Conservation (phyloP, 1,140 invertebrate genomes). For the Holcopasites calliopsidis region DNA sequence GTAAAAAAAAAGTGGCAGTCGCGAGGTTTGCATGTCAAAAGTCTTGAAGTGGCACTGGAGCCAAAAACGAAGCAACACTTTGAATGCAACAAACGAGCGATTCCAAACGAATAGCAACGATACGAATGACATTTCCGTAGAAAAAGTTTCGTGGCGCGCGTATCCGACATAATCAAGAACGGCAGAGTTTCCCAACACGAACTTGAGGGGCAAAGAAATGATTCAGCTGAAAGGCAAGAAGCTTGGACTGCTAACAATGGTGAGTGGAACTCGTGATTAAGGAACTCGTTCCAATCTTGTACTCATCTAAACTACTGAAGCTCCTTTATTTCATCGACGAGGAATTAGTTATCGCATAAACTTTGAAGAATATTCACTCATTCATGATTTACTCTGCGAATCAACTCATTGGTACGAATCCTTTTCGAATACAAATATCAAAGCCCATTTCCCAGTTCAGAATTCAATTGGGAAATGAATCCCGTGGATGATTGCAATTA, state of each 20-base stretch:
- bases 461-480: background rate
- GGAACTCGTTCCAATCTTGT: constrained; percentile 24
- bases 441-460: too few species aligned
- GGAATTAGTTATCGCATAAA: too few species aligned
- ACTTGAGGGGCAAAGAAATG: background rate
- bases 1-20: background rate
- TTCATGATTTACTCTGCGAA: too few species aligned
- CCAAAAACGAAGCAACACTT: background rate
- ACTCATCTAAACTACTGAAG: too few species aligned
- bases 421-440: too few species aligned
- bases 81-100: constrained; percentile 15
- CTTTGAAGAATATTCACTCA: too few species aligned
- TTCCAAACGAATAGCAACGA: background rate
- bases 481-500: background rate
- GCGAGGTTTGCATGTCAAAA: constrained; percentile 3
- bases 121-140: constrained; percentile 3
- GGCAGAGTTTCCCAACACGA: constrained; percentile 29
- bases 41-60: background rate
- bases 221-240: background rate
- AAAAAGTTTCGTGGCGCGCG: background rate
- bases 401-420: too few species aligned
- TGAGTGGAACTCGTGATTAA: constrained; percentile 56
- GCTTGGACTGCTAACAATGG: constrained; percentile 48
- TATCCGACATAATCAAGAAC: constrained; percentile 6
- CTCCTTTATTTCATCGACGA: too few species aligned